These are phyloP conservation scores for Porites lobata DNA, from an alignment of 92 coral and sea anemone genomes.

Conservation along the genomic window DNA sequence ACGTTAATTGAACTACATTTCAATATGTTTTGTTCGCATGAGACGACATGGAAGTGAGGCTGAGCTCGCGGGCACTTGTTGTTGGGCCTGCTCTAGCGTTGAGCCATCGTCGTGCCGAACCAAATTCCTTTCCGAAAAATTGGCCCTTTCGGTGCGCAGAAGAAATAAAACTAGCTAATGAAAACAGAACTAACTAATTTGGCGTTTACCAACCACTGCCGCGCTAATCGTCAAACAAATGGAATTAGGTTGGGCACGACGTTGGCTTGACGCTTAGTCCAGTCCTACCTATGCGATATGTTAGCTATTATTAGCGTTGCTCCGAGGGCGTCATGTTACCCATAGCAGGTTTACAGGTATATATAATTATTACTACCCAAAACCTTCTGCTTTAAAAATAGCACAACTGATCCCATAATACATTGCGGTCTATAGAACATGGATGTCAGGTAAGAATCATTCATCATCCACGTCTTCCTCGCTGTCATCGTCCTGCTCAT, in stretches of 20 bases:
- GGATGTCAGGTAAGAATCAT: conserved; percentile 62
- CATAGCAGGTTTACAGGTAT: conserved; percentile 68
- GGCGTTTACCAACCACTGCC: not conserved
- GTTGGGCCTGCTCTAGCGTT: conserved; percentile 45
- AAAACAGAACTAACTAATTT: conserved; percentile 24
- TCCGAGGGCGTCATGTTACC: conserved; percentile 52
- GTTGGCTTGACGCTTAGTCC: conserved; percentile 48
- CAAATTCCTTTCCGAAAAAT: conserved; percentile 45
- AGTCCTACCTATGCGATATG: conserved; percentile 63
- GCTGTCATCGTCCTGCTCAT: conserved; percentile 65
- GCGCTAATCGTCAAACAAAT: conserved; percentile 12
- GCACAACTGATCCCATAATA: conserved; percentile 55
- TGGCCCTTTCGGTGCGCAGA: conserved; percentile 42
- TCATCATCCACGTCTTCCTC: conserved; percentile 58
- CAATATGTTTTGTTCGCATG: too few species aligned
- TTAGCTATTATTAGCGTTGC: conserved; percentile 53
- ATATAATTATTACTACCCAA: conserved; percentile 50
- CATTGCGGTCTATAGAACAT: conserved; percentile 61
- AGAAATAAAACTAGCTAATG: conserved; percentile 44
- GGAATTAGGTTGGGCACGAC: conserved; percentile 57
- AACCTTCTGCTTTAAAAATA: conserved; percentile 52
- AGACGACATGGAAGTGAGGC: conserved; percentile 68
- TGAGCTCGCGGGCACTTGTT: conserved; percentile 54
- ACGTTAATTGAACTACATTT: too few species aligned
- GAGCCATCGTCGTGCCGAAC: conserved; percentile 57